Conservation (phyloP, 2,888 invertebrate genomes). For the Mesorhabditis sp. region DNA sequence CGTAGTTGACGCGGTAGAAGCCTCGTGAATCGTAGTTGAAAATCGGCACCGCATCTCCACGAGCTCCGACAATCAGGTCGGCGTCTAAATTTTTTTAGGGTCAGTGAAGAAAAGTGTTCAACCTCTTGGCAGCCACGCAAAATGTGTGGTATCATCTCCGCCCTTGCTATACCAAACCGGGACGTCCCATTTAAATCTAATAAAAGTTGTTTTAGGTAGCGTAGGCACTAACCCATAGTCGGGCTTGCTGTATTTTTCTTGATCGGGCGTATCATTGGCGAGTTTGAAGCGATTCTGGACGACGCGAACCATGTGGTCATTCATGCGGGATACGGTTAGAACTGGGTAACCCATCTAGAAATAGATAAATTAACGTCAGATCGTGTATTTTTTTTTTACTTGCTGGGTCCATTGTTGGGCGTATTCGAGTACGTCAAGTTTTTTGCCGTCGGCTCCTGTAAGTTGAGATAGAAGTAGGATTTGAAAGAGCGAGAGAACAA, state of each 20-base stretch:
- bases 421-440: slow-evolving; percentile 62
- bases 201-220: slow-evolving; percentile 2
- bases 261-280: slow-evolving; percentile 21
- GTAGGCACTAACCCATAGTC: slow-evolving; percentile 25
- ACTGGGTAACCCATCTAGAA: slow-evolving; percentile 40
- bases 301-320: slow-evolving; percentile 29
- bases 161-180: slow-evolving; percentile 52
- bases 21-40: slow-evolving; percentile 50
- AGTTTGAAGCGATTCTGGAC: slow-evolving; percentile 44
- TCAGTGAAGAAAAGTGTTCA: neutral
- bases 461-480: slow-evolving; percentile 3
- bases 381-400: slow-evolving; percentile 61
- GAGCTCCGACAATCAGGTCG: slow-evolving; percentile 13
- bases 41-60: slow-evolving; percentile 26
- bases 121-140: slow-evolving; percentile 46
- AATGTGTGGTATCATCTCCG: slow-evolving; percentile 21
- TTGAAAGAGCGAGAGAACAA: neutral
- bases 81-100: slow-evolving; percentile 9
- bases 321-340: slow-evolving; percentile 30
- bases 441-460: slow-evolving; percentile 27
- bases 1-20: slow-evolving; percentile 54
- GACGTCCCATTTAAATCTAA: slow-evolving; percentile 51
- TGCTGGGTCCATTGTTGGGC: slow-evolving; percentile 79
- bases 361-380: slow-evolving; percentile 8
- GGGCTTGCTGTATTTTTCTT: slow-evolving; percentile 28